Base-by-base conservation (phyloP, 2,888 invertebrate genomes). In the Tipula vernalis region DNA sequence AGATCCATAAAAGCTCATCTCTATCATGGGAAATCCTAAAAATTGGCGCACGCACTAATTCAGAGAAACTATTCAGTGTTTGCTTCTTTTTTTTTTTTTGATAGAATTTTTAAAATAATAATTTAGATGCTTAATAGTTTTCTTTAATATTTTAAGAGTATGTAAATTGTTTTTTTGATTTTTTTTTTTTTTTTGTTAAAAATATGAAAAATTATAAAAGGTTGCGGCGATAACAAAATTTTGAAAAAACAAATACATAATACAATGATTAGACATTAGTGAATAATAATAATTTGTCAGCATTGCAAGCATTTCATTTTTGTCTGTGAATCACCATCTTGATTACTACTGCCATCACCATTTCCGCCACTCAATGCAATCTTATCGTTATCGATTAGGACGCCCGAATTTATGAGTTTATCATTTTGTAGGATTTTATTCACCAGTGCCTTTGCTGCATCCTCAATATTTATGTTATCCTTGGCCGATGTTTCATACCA, bases 401-500 rank as follows among this genome's bases (percentile, higher is more conserved):
- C 86, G 15, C 86, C 86, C 10, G 86, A 13, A 51, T 51, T 86
- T n/a, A 86, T 2, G 15, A 86, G 36, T 57, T 57, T 86, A 39
- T 86, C 86, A 13, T 86, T 86, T 51, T 36, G 42, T 57, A 86
- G 28, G n/a, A 86, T 86, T 95, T 97, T 96, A 92, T 95, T 95
- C 87, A 99, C 97, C 92, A 99, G 94, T 90, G 96, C 96, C 89
- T 95, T 94, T 4, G 98, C 97, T 83, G 99, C 97, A 91, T 99
- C 98, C 91, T 99, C 98, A 87, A 99, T 98, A 91, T 99, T 98
- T 87, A 98, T 95, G 90, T 98, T 98, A 90, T 98, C 98, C 91
- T 98, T 98, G 84, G 98, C 98, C 0, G 98, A 98, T 0, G 98
- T 98, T 92, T 98, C 97, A 91, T 96, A 98, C 98, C 98, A 99